Percentiles rank a stretch among this genome's conserved stretches.
These are phyloP conservation scores for Lobophora halterata DNA, from an alignment of 2,888 invertebrate genomes.

Conservation along the genomic window DNA sequence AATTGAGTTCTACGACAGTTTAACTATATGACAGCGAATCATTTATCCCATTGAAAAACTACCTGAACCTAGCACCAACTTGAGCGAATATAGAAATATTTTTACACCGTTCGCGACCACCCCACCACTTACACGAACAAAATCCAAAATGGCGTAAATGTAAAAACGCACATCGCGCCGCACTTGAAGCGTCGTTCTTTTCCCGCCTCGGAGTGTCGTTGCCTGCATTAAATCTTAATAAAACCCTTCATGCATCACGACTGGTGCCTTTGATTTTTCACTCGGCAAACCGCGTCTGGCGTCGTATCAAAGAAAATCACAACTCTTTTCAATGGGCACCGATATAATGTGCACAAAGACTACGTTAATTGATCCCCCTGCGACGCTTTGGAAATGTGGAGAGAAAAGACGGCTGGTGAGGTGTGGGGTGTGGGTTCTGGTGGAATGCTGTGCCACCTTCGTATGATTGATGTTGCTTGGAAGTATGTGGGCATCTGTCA, in stretches of 20 bases:
- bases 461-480: conserved; percentile 16
- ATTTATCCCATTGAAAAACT: conserved; percentile 10
- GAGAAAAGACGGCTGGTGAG: conserved; percentile 14
- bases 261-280: conserved; percentile 77
- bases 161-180: conserved; percentile 65
- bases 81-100: conserved; percentile 31
- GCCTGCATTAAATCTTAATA: conserved; percentile 80
- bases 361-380: conserved; percentile 73
- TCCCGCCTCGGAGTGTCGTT: conserved; percentile 79
- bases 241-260: conserved; percentile 77
- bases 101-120: conserved; percentile 37
- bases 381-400: conserved; percentile 28
- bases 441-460: conserved; percentile 10
- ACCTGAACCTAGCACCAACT: conserved; percentile 29
- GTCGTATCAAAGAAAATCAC: conserved; percentile 78
- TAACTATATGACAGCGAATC: neutral
- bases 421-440: conserved; percentile 18
- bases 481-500: too few relatives aligned
- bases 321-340: conserved; percentile 80
- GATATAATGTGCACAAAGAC: conserved; percentile 75
- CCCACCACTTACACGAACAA: conserved; percentile 57
- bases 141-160: conserved; percentile 74
- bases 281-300: conserved; percentile 78
- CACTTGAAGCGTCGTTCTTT: conserved; percentile 77
- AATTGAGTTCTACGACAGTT: too few relatives aligned